These are phyloP conservation scores for Aurelia aurita complex sp. Pacific DNA, from an alignment of 30 jellyfish, hydroid and myxozoan genomes.

Conservation along the genomic window DNA sequence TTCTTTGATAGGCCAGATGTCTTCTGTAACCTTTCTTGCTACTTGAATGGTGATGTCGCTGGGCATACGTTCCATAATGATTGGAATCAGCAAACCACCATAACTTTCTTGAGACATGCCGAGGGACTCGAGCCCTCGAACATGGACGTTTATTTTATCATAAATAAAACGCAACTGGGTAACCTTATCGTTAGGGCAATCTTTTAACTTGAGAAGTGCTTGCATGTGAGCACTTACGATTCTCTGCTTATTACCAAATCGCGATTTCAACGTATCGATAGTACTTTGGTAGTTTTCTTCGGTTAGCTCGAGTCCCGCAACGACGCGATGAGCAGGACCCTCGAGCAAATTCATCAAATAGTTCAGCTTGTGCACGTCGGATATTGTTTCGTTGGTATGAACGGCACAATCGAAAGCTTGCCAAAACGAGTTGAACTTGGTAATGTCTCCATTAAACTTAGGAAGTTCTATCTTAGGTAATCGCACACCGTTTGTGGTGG, in stretches of 20 bases:
- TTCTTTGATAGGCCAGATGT: constrained; percentile 58
- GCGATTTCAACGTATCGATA: too few species aligned
- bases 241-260: too few species aligned
- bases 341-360: constrained; percentile 60
- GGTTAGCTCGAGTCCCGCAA: constrained; percentile 47
- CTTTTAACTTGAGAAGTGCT: too few species aligned
- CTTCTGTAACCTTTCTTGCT: constrained; percentile 52
- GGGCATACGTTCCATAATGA: constrained; percentile 55
- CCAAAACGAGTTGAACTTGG: constrained; percentile 2
- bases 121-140: constrained; percentile 55
- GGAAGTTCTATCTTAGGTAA: constrained; percentile 1
- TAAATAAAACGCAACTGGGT: constrained; percentile 19
- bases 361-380: constrained; percentile 45
- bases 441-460: background rate
- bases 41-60: constrained; percentile 40
- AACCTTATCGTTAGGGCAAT: background rate
- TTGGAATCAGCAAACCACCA: constrained; percentile 73
- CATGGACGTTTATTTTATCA: constrained; percentile 59
- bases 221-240: too few species aligned
- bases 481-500: background rate
- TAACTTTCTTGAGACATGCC: constrained; percentile 48
- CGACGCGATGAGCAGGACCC: constrained; percentile 53
- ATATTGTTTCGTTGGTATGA: constrained; percentile 26
- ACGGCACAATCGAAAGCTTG: constrained; percentile 45
- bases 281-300: too few species aligned